Base-by-base conservation (phyloP, 2,797 vertebrate species). In the Rhinophrynus dorsalis region DNA sequence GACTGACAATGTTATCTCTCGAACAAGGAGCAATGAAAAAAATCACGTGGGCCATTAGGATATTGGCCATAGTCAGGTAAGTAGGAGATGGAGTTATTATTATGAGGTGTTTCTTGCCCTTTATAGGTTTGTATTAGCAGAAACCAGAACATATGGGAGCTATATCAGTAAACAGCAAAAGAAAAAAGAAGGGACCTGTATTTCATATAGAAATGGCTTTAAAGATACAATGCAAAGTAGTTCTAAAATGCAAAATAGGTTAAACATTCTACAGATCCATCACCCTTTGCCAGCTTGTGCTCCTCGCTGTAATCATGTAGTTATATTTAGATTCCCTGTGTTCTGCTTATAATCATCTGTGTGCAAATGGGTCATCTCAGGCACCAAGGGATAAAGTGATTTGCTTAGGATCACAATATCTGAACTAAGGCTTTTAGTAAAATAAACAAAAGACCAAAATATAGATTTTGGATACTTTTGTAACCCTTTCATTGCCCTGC, bases 321-420 rank as follows among this genome's bases (percentile, higher is more conserved):
- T 40, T 68, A 60, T 60, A 68, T 60, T 68, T 68, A 60, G 67
- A 52, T 38, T 52, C 17, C 18, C 42, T 26, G 20, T 60, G 17
- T 32, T 68, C 29, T 68, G n/a, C n/a, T n/a, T n/a, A n/a, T n/a
- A 32, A 50, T 59, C 40, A 60, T 60, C 33, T 18, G 42, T 26
- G 37, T 60, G 35, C 35, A 60, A 68, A 57, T 60, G 47, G 67
- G 67, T 68, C 56, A 68, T 68, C 47, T 30, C 12, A 42, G 45
- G 35, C 33, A 68, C 45, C 9, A 51, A 56, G 26, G 55, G 56
- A 60, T 68, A 60, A 68, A 60, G 67, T 60, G 45, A 37, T 30
- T 59, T 50, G 32, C 11, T 29, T 15, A 60, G 32, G 24, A 60
- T 40, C 55, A 18, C 33, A 58, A 21, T 17, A 50, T 50, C 21